Evolutionary conservation across 2,888 invertebrate species (phyloP).

Genomic region (Teleogryllus oceanicus): DNA sequence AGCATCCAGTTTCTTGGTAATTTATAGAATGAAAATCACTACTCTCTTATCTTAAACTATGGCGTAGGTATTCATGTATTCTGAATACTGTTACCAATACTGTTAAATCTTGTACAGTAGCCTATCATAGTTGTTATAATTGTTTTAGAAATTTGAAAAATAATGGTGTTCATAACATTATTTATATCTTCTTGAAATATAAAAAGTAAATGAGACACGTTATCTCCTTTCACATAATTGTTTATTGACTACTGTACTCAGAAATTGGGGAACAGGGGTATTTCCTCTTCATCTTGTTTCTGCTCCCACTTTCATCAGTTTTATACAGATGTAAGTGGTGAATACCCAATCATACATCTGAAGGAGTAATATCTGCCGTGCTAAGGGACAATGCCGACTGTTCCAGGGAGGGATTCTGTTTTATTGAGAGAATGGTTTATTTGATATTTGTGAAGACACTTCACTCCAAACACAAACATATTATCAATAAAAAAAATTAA

Average conservation of each 20-base stretch:
- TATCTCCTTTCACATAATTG: conserved; percentile 60
- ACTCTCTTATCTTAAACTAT: background rate
- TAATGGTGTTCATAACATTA: background rate
- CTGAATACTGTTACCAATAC: background rate
- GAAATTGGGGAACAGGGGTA: conserved; percentile 49
- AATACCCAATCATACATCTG: conserved; percentile 35
- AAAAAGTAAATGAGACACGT: conserved; percentile 34
- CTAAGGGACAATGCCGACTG: conserved; percentile 19
- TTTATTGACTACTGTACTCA: conserved; percentile 74
- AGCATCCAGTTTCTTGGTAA: background rate
- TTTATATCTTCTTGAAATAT: conserved; percentile 25
- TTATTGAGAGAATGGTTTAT: conserved; percentile 23
- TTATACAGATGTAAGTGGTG: conserved; percentile 35
- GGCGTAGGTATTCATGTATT: background rate
- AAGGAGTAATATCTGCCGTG: conserved; percentile 36
- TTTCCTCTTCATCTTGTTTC: conserved; percentile 31
- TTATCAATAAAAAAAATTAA: conserved; percentile 21
- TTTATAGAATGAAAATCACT: too few species aligned
- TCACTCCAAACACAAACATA: conserved; percentile 24
- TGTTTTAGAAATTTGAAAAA: background rate
- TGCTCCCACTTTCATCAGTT: conserved; percentile 34
- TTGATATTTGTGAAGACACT: conserved; percentile 35
- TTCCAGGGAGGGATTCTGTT: conserved; percentile 19
- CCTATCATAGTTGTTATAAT: background rate
- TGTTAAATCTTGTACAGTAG: background rate